phyloP scores from a whole-genome alignment of 2,113 vertebrate genomes.

The Trogon melanurus region DNA sequence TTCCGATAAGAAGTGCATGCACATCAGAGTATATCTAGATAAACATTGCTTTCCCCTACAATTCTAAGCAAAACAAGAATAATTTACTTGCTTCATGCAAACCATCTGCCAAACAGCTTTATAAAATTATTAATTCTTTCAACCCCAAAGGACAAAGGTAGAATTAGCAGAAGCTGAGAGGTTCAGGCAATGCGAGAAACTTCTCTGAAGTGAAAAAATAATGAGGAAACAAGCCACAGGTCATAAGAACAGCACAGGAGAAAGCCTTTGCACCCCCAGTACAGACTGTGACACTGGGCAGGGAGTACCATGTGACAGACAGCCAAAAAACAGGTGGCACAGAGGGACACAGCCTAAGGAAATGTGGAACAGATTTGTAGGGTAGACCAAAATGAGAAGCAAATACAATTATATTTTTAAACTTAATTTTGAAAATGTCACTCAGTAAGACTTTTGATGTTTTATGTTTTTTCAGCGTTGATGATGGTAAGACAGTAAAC shows the following conservation, averaged over 20 bases:
- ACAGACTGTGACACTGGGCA: background rate
- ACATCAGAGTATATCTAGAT: background rate
- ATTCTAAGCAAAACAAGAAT: background rate
- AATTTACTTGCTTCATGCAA: background rate
- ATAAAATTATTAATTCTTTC: background rate
- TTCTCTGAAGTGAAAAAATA: background rate
- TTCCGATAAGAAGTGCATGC: background rate
- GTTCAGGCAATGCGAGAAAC: fast-evolving
- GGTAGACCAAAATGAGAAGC: background rate
- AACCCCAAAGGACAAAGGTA: background rate
- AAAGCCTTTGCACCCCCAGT: background rate
- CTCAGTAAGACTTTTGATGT: background rate
- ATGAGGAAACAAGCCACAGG: background rate
- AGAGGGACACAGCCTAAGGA: background rate
- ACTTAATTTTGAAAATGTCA: background rate
- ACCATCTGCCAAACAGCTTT: background rate
- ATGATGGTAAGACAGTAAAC: background rate
- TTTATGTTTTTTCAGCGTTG: background rate
- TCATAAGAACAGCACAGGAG: background rate
- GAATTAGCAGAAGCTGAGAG: background rate
- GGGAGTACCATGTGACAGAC: background rate
- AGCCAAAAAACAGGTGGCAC: background rate
- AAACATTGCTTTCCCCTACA: background rate
- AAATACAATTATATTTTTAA: background rate
- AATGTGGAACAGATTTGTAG: background rate